Conservation (phyloP, 2,888 invertebrate genomes). For the Shargacucullia verbasci region DNA sequence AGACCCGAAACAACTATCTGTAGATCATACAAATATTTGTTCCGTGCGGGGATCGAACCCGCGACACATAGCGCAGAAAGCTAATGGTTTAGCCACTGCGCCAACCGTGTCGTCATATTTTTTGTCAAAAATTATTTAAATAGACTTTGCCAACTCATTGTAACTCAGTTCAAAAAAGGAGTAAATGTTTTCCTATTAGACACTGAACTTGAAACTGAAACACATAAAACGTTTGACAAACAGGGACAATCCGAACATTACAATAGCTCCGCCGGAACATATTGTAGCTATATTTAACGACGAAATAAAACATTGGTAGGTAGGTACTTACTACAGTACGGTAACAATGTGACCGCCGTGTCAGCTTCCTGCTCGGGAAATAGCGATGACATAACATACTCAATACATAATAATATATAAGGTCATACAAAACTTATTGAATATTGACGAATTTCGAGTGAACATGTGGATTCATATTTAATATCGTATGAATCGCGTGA, state of each 20-base stretch:
- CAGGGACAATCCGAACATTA: constrained; percentile 36
- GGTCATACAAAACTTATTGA: constrained; percentile 9
- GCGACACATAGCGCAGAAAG: too few relatives aligned
- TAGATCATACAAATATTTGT: too few relatives aligned
- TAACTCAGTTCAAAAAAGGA: too few relatives aligned
- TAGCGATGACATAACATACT: constrained; percentile 43
- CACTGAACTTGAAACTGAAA: constrained; percentile 35
- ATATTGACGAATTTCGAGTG: constrained; percentile 24
- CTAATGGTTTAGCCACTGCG: too few relatives aligned
- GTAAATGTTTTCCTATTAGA: too few relatives aligned
- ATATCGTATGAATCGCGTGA: not conserved
- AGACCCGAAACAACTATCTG: too few relatives aligned
- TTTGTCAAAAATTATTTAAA: too few relatives aligned
- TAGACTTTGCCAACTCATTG: too few relatives aligned
- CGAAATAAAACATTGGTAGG: constrained; percentile 9
- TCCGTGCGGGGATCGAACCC: too few relatives aligned
- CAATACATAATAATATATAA: constrained; percentile 11
- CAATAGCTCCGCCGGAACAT: constrained; percentile 3
- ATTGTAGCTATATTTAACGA: constrained; percentile 31
- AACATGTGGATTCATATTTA: constrained; percentile 6
- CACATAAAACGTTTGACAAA: constrained; percentile 11
- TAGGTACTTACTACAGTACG: not conserved
- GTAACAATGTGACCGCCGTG: constrained; percentile 27
- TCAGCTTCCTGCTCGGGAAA: constrained; percentile 43
- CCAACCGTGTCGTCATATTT: too few relatives aligned